phyloP scores from a whole-genome alignment of 2,113 vertebrate genomes.

The Peucedramus taeniatus region DNA sequence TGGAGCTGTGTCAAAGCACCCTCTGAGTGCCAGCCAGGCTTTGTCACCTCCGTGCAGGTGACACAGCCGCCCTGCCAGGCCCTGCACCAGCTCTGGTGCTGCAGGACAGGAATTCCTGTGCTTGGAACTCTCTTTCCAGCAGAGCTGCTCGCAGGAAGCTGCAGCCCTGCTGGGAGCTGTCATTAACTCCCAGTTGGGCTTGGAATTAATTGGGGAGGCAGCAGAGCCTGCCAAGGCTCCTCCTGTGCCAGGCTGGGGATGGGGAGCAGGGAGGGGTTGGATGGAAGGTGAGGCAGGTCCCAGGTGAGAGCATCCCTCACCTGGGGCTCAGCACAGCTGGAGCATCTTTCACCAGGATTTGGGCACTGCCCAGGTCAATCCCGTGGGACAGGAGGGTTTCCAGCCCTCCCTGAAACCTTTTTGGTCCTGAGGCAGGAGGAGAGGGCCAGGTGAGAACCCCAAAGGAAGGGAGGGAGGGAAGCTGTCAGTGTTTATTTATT shows the following conservation, averaged over 20 bases:
- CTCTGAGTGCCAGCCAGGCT: not conserved
- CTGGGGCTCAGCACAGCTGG: not conserved
- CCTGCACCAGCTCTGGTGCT: rapidly evolving
- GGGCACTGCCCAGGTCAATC: rapidly evolving
- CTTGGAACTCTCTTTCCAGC: not conserved
- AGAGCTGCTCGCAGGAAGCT: not conserved
- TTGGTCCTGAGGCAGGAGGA: not conserved
- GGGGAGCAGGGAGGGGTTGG: not conserved
- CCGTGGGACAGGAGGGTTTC: rapidly evolving
- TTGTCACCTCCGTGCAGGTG: not conserved
- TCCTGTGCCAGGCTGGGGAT: rapidly evolving
- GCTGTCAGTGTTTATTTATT: constrained; percentile 52
- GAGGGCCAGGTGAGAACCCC: not conserved
- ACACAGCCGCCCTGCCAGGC: not conserved
- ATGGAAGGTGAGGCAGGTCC: not conserved
- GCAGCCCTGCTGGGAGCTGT: not conserved
- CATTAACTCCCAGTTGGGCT: not conserved
- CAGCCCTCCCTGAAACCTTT: not conserved
- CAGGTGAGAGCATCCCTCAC: not conserved
- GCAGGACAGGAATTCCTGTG: not conserved
- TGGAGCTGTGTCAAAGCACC: not conserved
- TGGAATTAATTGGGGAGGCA: not conserved
- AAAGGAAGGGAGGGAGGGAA: not conserved
- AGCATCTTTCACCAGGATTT: rapidly evolving
- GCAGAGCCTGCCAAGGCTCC: not conserved